Base-by-base conservation (phyloP, 2,113 vertebrate species). In the Pyxicephalus adspersus region DNA sequence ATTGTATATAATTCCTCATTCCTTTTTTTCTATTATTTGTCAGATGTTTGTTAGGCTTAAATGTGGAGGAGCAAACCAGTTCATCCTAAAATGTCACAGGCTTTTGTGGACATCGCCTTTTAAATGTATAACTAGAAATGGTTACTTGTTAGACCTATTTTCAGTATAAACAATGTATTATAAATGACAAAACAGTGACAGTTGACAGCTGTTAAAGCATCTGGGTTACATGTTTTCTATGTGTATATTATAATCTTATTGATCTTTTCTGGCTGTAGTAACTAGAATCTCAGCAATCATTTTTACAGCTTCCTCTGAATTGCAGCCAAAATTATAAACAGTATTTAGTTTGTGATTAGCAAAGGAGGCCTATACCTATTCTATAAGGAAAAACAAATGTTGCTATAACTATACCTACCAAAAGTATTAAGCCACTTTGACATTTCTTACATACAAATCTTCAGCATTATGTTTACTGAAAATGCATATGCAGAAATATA, bases 101-200 rank as follows among this genome's bases (percentile, higher is more conserved):
- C 20, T 76, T 20, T 61, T 9, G 17, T 65, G 6, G 13, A 77
- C 26, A 60, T 45, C 25, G 31, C 13, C 22, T 52, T 23, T 28
- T 55, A 77, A 65, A 51, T 55, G 45, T 45, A 64, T 52, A 8
- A 23, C 63, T 15, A 65, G 75, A 54, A 28, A 61, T 65, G 11
- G 64, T 34, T 65, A 26, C 61, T 77, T 65, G 65, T 65, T 66
- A 31, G 57, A 38, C 28, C 11, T 17, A n/a, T 25, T 31, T 77
- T 66, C 54, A 77, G 28, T 13, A 67, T 34, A 78, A 38, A 67
- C 76, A 25, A 34, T 31, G 13, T 66, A 55, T 58, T 50, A 78
- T 15, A 55, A 66, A 77, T 34, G 61, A 23, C 20, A 66, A 57
- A 78, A 38, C n/a, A 67, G 66, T 67, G 76, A 67, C 51, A 67